Evolutionary conservation across 2,113 vertebrate species (phyloP).

Genomic region (Daphoenositta chrysoptera): DNA sequence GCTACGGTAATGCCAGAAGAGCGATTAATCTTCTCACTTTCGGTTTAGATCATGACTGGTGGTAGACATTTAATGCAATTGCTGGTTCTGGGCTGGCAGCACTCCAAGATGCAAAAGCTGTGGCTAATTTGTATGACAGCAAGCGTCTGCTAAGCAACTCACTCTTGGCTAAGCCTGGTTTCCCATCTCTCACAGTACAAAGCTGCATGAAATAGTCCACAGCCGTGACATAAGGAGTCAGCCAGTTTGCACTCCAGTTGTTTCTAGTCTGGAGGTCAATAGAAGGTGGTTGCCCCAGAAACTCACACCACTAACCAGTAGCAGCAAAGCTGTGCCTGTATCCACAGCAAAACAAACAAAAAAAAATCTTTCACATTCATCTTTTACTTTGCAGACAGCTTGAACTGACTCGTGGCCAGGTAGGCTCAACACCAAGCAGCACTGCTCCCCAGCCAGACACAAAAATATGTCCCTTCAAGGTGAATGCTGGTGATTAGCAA

Average conservation of each 20-base stretch:
- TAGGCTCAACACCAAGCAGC: background rate
- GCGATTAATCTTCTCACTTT: background rate
- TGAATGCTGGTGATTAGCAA: background rate
- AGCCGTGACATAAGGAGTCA: background rate
- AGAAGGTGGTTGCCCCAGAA: background rate
- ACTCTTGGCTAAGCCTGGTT: conserved; percentile 17
- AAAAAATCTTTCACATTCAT: background rate
- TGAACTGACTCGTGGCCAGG: background rate
- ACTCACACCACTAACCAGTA: background rate
- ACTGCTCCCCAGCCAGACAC: background rate
- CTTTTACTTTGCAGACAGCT: background rate
- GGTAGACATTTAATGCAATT: conserved; percentile 20
- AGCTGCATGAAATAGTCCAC: background rate
- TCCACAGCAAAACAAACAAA: background rate
- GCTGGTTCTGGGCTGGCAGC: conserved; percentile 17
- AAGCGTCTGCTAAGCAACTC: conserved; percentile 30
- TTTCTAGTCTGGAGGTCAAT: background rate
- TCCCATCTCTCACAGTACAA: conserved; percentile 3
- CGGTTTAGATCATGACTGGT: conserved; percentile 2
- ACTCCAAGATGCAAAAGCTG: conserved; percentile 21
- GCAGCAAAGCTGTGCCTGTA: background rate
- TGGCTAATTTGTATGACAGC: conserved; percentile 55
- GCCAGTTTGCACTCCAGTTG: background rate
- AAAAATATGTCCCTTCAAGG: background rate
- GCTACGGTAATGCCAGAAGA: background rate